Evolutionary conservation across 2,113 vertebrate species (phyloP), one percentile per base, ranked within the genome.

Genomic region (Chloebia gouldiae): DNA sequence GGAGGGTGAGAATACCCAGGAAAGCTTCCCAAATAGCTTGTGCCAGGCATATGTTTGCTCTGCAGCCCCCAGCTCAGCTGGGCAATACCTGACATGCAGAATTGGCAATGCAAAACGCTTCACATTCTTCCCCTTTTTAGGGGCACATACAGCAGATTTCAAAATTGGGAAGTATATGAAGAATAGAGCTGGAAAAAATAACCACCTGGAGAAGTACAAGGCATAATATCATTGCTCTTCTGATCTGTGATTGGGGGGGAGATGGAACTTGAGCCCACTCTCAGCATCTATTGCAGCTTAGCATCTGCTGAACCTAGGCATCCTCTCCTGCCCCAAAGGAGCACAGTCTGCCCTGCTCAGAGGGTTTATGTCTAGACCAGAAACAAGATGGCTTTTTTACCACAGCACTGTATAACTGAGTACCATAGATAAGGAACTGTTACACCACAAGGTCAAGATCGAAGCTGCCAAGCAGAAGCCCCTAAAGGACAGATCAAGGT

Each of bases 261-360:
- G 14, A 39, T 31, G 11, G 1, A 86, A 70, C n/a, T 73, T 0
- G 0, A 79, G 8, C 35, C 11, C 14, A n/a, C 1, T 14, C 68
- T 35, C 42, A 42, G 30, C 12, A 63, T 2, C 18, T 35, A 13
- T 0, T 82, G 40, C 39, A 87, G 25, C 35, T 59, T 4, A 64
- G 66, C 25, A 31, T 4, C 53, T 51, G 24, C 30, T 59, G 69
- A 44, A 37, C 9, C 24, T 45, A 33, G 21, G 37, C 21, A 63
- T 10, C 8, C 13, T 2, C 50, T 45, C 31, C 28, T 35, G 33
- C 20, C 39, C 8, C 4, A n/a, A 12, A 19, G 2, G 23, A 42
- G n/a, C n/a, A 71, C 7, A 37, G 30, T 40, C 45, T 22, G 49
- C 49, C 12, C 70, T 59, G 53, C 31, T 61, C 45, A 65, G 40